Evolutionary conservation across 2,113 vertebrate species (phyloP).

Genomic region (Ochotona princeps): DNA sequence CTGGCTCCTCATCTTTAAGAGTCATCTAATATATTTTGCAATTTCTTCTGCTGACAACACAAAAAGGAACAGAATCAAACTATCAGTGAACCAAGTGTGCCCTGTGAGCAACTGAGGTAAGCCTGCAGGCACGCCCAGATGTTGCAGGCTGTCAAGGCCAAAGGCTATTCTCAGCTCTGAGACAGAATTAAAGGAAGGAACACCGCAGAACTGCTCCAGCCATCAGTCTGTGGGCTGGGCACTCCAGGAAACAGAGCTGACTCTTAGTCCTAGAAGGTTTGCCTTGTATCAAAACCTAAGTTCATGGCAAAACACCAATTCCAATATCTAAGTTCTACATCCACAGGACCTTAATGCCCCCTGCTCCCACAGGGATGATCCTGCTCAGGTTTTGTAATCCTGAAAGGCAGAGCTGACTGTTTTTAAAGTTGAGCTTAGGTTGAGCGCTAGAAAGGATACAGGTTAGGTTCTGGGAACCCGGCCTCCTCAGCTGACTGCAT

Average conservation of each 20-base stretch:
- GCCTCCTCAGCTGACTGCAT: neutral
- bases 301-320: constrained; percentile 57
- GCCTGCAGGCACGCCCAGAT: constrained; percentile 14
- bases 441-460: constrained; percentile 32
- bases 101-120: neutral
- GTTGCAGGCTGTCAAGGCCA: constrained; percentile 5
- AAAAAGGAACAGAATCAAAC: constrained; percentile 42
- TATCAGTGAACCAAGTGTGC: constrained; percentile 48
- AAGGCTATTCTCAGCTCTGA: constrained; percentile 26
- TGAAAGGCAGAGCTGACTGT: constrained; percentile 35
- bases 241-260: neutral
- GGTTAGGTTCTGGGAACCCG: neutral
- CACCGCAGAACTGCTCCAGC: constrained; percentile 26
- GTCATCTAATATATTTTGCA: constrained; percentile 37
- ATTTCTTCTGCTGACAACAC: constrained; percentile 30
- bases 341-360: constrained; percentile 8
- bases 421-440: constrained; percentile 42
- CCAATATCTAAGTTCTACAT: constrained; percentile 33
- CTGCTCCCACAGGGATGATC: constrained; percentile 30
- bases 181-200: constrained; percentile 50
- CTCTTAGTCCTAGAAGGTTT: constrained; percentile 29
- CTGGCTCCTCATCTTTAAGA: constrained; percentile 18
- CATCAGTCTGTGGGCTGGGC: constrained; percentile 34
- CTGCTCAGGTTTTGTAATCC: constrained; percentile 28
- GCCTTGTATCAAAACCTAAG: constrained; percentile 59